Percentiles rank a stretch among this genome's conserved stretches.
Conservation (phyloP, 2,797 vertebrate genomes). For the Galagoides demidoff region DNA sequence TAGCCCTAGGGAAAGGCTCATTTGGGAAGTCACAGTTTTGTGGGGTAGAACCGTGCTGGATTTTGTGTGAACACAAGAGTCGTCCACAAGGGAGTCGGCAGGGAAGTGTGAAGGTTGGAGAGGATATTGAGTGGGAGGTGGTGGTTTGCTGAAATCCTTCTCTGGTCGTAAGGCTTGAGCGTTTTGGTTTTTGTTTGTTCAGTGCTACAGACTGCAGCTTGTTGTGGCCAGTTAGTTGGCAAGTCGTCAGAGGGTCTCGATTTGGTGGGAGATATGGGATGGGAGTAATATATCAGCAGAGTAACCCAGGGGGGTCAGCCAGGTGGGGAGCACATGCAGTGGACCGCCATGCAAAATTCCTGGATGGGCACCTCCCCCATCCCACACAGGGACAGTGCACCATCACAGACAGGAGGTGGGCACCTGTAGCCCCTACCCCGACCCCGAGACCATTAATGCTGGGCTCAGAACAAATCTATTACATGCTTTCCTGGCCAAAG, state of each 20-base stretch:
- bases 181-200: conserved; percentile 76
- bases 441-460: conserved; percentile 72
- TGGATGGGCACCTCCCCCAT: conserved; percentile 78
- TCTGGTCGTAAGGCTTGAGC: conserved; percentile 86
- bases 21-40: conserved; percentile 77
- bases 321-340: conserved; percentile 87
- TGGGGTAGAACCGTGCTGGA: conserved; percentile 73
- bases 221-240: conserved; percentile 80
- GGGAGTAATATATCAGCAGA: conserved; percentile 81
- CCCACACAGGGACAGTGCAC: conserved; percentile 72
- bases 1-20: conserved; percentile 73
- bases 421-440: conserved; percentile 69
- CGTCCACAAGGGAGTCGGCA: conserved; percentile 15
- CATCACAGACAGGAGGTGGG: not conserved
- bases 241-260: conserved; percentile 84
- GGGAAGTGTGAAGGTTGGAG: conserved; percentile 15
- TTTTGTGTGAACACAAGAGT: conserved; percentile 64
- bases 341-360: conserved; percentile 88
- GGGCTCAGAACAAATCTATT: conserved; percentile 79
- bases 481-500: conserved; percentile 77
- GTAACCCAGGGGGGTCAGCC: conserved; percentile 86
- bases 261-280: conserved; percentile 83
- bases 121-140: conserved; percentile 51
- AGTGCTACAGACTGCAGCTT: conserved; percentile 85
- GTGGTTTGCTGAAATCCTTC: conserved; percentile 82